Conservation (phyloP, 2,113 vertebrate genomes). For the Brachyistius frenatus region DNA sequence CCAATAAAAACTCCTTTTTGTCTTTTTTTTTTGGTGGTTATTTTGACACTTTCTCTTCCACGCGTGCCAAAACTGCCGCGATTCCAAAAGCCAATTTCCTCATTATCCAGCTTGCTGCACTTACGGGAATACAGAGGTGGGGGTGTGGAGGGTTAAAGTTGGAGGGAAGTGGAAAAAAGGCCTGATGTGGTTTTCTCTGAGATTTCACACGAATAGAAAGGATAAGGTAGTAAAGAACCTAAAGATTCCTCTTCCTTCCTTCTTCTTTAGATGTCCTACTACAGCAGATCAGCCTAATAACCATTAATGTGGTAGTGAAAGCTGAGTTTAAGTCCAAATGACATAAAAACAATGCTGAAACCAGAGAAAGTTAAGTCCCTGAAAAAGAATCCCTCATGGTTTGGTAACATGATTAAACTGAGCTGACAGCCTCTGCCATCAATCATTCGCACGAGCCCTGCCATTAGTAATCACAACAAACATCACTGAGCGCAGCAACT, state of each 20-base stretch:
- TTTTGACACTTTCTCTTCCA: slow-evolving; percentile 60
- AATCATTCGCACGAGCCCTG: slow-evolving; percentile 52
- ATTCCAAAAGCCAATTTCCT: slow-evolving; percentile 66
- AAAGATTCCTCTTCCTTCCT: slow-evolving; percentile 20
- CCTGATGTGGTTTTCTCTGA: slow-evolving; percentile 59
- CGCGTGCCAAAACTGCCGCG: slow-evolving; percentile 23
- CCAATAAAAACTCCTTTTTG: slow-evolving; percentile 49
- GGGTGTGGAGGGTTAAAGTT: slow-evolving; percentile 55
- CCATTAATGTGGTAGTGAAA: background rate
- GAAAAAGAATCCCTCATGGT: slow-evolving; percentile 49
- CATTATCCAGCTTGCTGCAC: slow-evolving; percentile 59
- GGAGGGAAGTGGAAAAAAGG: slow-evolving; percentile 62
- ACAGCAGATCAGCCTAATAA: slow-evolving; percentile 15
- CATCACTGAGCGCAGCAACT: slow-evolving; percentile 52
- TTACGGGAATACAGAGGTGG: slow-evolving; percentile 71
- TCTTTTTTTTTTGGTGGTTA: slow-evolving; percentile 29
- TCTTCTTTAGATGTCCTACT: slow-evolving; percentile 9
- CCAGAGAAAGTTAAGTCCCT: slow-evolving; percentile 35
- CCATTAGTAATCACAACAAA: slow-evolving; percentile 68
- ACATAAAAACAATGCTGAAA: slow-evolving; percentile 20
- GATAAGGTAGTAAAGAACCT: slow-evolving; percentile 25
- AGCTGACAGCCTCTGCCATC: slow-evolving; percentile 55
- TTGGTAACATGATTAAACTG: slow-evolving; percentile 48
- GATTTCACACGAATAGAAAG: slow-evolving; percentile 47
- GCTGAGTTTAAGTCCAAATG: slow-evolving; percentile 6